Percentiles rank a stretch among this genome's conserved stretches.
Evolutionary conservation across 2,113 vertebrate species (phyloP).

Genomic region (Nannobrachium achirus): DNA sequence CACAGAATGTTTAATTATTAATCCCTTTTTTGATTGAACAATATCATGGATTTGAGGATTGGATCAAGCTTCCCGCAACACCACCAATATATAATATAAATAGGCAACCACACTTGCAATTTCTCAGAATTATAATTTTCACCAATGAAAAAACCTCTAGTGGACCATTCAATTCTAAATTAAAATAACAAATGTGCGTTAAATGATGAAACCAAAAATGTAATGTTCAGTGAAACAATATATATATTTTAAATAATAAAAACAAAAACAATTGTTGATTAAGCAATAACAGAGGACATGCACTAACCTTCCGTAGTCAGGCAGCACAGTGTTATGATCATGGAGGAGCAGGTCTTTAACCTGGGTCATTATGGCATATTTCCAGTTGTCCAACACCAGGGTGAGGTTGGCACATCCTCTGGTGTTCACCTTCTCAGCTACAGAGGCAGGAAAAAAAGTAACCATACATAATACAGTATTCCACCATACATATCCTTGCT

Average conservation of each 20-base stretch:
- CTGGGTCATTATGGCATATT: constrained; percentile 87
- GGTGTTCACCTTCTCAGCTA: constrained; percentile 67
- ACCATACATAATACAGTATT: neutral
- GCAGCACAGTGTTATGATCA: constrained; percentile 86
- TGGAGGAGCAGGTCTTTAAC: constrained; percentile 86
- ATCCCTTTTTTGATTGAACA: too few species aligned
- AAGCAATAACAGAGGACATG: neutral
- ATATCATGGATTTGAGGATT: too few species aligned
- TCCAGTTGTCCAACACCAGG: constrained; percentile 88
- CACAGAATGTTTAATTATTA: too few species aligned
- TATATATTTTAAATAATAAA: too few species aligned
- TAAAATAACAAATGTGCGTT: neutral
- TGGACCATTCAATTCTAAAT: neutral
- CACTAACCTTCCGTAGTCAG: constrained; percentile 85
- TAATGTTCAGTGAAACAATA: neutral
- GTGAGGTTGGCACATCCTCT: constrained; percentile 86
- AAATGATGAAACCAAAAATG: too few species aligned
- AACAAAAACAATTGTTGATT: neutral
- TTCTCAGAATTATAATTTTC: too few species aligned
- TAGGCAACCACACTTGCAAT: too few species aligned
- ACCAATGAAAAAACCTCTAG: too few species aligned
- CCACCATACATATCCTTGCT: too few species aligned
- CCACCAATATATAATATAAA: too few species aligned
- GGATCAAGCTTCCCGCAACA: too few species aligned
- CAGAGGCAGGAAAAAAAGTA: neutral